These are phyloP conservation scores for Amblyraja radiata DNA, from an alignment of 2,797 vertebrate genomes.

Conservation along the genomic window DNA sequence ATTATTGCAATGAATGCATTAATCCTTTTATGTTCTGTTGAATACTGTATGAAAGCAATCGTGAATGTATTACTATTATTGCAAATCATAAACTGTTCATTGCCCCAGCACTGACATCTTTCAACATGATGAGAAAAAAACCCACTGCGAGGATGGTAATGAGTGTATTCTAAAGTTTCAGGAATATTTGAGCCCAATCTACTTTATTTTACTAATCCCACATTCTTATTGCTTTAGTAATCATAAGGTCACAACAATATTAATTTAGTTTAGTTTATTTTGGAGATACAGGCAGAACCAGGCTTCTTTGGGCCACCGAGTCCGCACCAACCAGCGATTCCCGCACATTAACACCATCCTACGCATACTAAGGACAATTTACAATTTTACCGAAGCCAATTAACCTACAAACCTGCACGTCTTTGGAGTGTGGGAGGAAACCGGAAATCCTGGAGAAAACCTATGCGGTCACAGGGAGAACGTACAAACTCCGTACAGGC, in stretches of 20 bases:
- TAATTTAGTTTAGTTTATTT: no score
- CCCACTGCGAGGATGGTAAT: neutral
- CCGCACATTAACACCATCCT: no score
- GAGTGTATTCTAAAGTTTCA: neutral
- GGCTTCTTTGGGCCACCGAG: no score
- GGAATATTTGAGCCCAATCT: neutral
- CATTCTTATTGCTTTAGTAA: neutral
- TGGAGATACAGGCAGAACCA: no score
- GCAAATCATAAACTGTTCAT: constrained; percentile 29
- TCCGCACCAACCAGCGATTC: no score
- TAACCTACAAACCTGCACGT: no score
- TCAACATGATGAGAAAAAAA: neutral
- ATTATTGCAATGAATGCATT: neutral
- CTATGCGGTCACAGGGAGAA: no score
- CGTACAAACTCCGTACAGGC: no score
- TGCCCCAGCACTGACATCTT: neutral
- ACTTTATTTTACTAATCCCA: neutral
- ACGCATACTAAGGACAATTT: no score
- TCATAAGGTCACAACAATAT: neutral
- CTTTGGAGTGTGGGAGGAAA: no score
- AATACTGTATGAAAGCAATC: neutral
- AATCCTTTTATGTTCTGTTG: constrained; percentile 11
- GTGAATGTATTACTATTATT: constrained; percentile 11
- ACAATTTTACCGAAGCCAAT: no score
- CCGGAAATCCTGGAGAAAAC: no score